phyloP scores from a whole-genome alignment of 2,888 invertebrate species.

The Andrena praecox region DNA sequence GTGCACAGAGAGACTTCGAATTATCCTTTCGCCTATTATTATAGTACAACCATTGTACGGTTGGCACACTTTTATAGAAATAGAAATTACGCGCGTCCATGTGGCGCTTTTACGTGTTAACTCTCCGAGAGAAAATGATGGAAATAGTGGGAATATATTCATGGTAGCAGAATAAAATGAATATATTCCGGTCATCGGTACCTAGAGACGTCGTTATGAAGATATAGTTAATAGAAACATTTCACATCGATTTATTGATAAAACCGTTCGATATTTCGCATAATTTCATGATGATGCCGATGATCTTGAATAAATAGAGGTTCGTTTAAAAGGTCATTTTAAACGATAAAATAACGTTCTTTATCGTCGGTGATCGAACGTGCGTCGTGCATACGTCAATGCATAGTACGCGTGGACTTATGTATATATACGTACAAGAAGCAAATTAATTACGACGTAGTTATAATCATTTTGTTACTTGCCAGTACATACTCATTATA shows the following conservation, averaged over 20 bases:
- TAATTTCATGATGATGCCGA: not conserved
- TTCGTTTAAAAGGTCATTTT: not conserved
- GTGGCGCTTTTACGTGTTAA: not conserved
- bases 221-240: not conserved
- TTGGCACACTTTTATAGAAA: constrained; percentile 58
- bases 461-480: constrained; percentile 25
- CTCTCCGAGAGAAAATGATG: constrained; percentile 3
- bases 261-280: not conserved
- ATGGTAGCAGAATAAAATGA: constrained; percentile 12
- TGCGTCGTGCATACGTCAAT: too few species aligned
- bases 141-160: constrained; percentile 9
- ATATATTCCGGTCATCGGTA: not conserved
- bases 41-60: constrained; percentile 44
- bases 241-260: not conserved
- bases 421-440: constrained; percentile 15
- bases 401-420: not conserved
- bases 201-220: not conserved
- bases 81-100: constrained; percentile 9
- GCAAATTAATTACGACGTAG: constrained; percentile 14
- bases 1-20: constrained; percentile 24
- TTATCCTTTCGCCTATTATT: constrained; percentile 9
- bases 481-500: constrained; percentile 44
- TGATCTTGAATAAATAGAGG: not conserved
- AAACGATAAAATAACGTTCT: not conserved
- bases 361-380: not conserved